These are phyloP conservation scores for Neoaliturus tenellus DNA, from an alignment of 2,888 invertebrate species.

Conservation along the genomic window DNA sequence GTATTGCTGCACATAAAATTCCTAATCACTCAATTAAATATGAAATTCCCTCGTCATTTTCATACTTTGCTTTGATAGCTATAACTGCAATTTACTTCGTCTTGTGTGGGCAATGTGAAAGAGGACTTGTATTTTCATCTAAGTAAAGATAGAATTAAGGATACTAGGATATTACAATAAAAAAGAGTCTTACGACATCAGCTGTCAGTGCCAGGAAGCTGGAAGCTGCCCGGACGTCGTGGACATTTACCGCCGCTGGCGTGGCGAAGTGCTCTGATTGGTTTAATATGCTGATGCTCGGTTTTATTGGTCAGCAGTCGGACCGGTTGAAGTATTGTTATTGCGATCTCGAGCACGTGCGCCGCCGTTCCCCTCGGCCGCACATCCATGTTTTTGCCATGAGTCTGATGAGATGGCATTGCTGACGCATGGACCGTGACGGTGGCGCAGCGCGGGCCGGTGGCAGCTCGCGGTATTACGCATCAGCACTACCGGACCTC, in stretches of 20 bases:
- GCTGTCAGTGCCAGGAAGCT: too few relatives aligned
- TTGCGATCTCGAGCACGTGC: conserved; percentile 6
- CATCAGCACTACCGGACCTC: background rate
- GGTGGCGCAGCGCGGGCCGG: background rate
- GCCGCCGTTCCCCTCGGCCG: background rate
- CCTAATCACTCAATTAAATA: too few relatives aligned
- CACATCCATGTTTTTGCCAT: conserved; percentile 24
- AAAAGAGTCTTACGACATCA: too few relatives aligned
- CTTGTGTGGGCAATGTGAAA: too few relatives aligned
- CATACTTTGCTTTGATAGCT: too few relatives aligned
- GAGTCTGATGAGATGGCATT: conserved; percentile 18
- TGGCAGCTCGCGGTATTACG: background rate
- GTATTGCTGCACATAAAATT: too few relatives aligned
- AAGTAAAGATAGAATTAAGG: too few relatives aligned
- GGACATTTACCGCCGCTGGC: background rate
- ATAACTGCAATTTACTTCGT: too few relatives aligned
- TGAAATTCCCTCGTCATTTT: too few relatives aligned
- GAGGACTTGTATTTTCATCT: too few relatives aligned
- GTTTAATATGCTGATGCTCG: background rate
- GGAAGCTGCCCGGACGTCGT: background rate
- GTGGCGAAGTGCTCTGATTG: background rate
- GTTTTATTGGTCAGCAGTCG: background rate
- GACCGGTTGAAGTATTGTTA: background rate
- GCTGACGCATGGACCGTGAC: background rate
- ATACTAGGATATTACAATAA: too few relatives aligned